Conservation (phyloP, 2,797 vertebrate species). For the Halcyon chelicuti region DNA sequence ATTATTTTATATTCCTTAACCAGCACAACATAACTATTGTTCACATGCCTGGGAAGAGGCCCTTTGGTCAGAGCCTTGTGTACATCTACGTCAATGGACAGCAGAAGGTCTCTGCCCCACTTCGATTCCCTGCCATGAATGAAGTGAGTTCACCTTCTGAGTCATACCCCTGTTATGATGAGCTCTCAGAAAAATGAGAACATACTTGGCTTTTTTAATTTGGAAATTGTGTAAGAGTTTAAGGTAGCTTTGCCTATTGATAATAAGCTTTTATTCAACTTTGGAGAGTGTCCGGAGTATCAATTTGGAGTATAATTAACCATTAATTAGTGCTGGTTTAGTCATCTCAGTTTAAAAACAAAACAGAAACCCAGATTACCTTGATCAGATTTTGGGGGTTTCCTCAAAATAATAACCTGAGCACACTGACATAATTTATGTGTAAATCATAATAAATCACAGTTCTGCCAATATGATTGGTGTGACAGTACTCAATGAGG, state of each 20-base stretch:
- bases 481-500: neutral
- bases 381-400: neutral
- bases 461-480: neutral
- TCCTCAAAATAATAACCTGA: neutral
- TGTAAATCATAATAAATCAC: neutral
- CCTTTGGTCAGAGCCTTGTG: conserved; percentile 95
- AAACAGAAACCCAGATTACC: neutral
- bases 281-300: neutral
- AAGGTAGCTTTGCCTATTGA: neutral
- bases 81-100: conserved; percentile 96
- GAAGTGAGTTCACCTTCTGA: conserved; percentile 84
- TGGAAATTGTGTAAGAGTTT: neutral
- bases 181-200: neutral
- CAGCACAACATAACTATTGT: conserved; percentile 95
- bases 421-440: neutral
- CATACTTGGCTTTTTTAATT: neutral
- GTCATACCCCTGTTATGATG: neutral
- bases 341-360: neutral
- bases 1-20: conserved; percentile 51
- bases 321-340: neutral
- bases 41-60: conserved; percentile 94
- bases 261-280: neutral
- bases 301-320: neutral
- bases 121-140: conserved; percentile 93
- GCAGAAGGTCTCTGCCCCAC: conserved; percentile 91